phyloP scores from a whole-genome alignment of 1,140 invertebrate species.

The Asobara japonica region DNA sequence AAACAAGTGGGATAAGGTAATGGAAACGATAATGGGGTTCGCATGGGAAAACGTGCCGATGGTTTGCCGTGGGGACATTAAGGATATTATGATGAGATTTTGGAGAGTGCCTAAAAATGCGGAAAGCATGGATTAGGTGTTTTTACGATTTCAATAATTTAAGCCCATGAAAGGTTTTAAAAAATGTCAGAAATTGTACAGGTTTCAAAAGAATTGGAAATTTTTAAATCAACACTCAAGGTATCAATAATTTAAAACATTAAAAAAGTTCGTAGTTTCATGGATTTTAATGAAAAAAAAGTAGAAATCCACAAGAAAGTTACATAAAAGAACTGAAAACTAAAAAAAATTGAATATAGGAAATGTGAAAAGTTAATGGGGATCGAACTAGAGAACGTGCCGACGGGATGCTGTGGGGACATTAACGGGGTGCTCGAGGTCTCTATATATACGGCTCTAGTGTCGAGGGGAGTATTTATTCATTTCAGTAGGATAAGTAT shows the following conservation, averaged over 20 bases:
- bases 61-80: constrained; percentile 40
- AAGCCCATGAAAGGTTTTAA: no score
- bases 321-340: no score
- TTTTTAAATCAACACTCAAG: no score
- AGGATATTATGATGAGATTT: no score
- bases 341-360: neutral
- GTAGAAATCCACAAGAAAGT: no score
- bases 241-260: no score
- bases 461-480: neutral
- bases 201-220: no score
- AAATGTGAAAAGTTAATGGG: constrained; percentile 26
- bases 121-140: no score
- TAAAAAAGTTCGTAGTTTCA: no score
- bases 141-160: no score
- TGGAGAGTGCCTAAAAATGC: no score
- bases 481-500: neutral
- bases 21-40: constrained; percentile 23
- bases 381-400: constrained; percentile 36
- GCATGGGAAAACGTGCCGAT: constrained; percentile 36
- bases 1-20: neutral
- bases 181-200: no score
- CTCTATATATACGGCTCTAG: constrained; percentile 34
- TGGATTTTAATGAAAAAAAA: neutral
- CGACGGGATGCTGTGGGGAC: constrained; percentile 33
- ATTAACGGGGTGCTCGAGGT: constrained; percentile 34